A percentile compares a stretch with the other conserved stretches of the same genome.
These are phyloP conservation scores for Eilema griseolum DNA, from an alignment of 2,888 invertebrate genomes.

Conservation along the genomic window DNA sequence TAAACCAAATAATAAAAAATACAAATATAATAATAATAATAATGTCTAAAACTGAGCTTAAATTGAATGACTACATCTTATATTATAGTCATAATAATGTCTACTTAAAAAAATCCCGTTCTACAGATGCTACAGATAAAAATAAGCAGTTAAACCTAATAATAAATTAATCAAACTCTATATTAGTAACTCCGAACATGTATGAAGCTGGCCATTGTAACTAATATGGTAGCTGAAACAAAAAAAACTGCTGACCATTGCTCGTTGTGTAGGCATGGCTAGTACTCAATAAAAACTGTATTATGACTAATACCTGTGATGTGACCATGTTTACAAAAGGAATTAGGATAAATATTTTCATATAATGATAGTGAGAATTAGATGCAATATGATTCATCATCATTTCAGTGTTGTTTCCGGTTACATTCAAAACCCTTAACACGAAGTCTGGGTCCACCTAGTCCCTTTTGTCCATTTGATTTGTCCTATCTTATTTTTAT, in stretches of 20 bases:
- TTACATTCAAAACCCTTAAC: too few species aligned
- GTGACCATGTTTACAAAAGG: slow-evolving; percentile 41
- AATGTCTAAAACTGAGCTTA: neutral
- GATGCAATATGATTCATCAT: neutral
- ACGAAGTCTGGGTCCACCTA: too few species aligned
- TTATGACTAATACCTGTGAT: slow-evolving; percentile 54
- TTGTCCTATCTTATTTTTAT: too few species aligned
- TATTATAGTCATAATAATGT: neutral
- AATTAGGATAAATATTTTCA: neutral
- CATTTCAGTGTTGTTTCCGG: neutral
- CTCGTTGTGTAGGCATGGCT: slow-evolving; percentile 60
- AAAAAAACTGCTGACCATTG: slow-evolving; percentile 61
- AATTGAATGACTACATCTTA: neutral
- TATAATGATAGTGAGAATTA: neutral
- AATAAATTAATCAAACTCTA: slow-evolving; percentile 29
- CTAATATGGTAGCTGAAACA: slow-evolving; percentile 33
- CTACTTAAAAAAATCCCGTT: slow-evolving; percentile 21
- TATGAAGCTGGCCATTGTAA: slow-evolving; percentile 30
- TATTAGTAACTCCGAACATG: slow-evolving; percentile 29
- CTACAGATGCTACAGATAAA: neutral
- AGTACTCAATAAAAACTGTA: slow-evolving; percentile 64
- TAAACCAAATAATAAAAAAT: too few species aligned
- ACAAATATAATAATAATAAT: too few species aligned
- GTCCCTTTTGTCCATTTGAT: too few species aligned
- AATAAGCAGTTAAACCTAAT: slow-evolving; percentile 7